phyloP scores from a whole-genome alignment of 2,797 vertebrate genomes.

The Acrocephalus scirpaceus region DNA sequence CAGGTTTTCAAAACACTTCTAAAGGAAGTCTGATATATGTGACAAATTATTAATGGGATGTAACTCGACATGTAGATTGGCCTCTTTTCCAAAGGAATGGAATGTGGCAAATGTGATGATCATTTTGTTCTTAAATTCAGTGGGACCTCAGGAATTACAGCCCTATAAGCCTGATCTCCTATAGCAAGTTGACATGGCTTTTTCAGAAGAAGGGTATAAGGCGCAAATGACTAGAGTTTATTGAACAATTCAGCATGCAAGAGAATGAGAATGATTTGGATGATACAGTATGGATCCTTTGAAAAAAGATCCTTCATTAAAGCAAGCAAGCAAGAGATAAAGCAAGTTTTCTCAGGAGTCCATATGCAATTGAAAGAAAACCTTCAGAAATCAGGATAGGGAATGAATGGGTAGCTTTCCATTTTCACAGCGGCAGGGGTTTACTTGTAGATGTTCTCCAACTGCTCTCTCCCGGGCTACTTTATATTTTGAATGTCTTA shows the following conservation, averaged over 20 bases:
- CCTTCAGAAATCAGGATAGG: neutral
- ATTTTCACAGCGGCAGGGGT: neutral
- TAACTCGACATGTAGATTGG: neutral
- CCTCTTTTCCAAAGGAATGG: neutral
- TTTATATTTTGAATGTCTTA: neutral
- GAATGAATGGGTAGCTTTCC: neutral
- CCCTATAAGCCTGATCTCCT: neutral
- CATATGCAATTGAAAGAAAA: neutral
- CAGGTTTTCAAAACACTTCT: constrained; percentile 30
- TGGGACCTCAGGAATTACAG: neutral
- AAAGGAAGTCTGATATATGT: neutral
- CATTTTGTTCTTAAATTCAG: neutral
- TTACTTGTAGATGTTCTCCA: neutral
- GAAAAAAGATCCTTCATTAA: neutral
- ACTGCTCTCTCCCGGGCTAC: neutral
- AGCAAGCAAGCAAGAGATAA: neutral
- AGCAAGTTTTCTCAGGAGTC: neutral
- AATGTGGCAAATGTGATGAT: neutral
- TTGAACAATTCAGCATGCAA: neutral
- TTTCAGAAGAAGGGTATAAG: neutral
- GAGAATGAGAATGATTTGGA: neutral
- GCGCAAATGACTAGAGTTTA: neutral
- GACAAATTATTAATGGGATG: neutral
- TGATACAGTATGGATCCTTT: neutral
- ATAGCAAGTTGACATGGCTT: neutral